A percentile compares a stretch with the other conserved stretches of the same genome.
phyloP scores from a whole-genome alignment of 2,888 invertebrate genomes.

The Plagodis dolabraria region DNA sequence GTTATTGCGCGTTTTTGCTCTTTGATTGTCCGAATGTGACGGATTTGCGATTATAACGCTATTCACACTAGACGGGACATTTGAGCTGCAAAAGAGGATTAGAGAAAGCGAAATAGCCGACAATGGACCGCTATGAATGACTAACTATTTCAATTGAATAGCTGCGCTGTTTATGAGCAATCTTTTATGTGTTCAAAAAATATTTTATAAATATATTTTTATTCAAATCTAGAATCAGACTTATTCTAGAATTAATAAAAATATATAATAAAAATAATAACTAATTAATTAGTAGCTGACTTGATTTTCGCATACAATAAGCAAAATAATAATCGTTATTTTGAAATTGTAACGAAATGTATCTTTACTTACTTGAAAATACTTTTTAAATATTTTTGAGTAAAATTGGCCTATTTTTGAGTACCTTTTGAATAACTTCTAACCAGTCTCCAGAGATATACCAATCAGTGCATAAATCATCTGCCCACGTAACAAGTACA shows the following conservation, averaged over 20 bases:
- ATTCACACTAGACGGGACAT: conserved; percentile 57
- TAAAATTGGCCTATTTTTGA: conserved; percentile 22
- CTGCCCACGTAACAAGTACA: conserved; percentile 66
- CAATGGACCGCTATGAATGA: conserved; percentile 49
- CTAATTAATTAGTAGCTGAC: too few relatives aligned
- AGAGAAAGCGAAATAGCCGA: conserved; percentile 44
- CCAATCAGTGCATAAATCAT: conserved; percentile 61
- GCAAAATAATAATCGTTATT: too few relatives aligned
- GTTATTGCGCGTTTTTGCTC: conserved; percentile 63
- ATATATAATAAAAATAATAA: too few relatives aligned
- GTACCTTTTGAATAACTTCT: conserved; percentile 23
- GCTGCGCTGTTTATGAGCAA: conserved; percentile 35
- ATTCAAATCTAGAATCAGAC: too few relatives aligned
- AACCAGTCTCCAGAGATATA: conserved; percentile 46
- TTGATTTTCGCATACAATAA: too few relatives aligned
- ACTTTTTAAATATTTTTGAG: conserved; percentile 37
- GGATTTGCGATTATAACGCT: conserved; percentile 70
- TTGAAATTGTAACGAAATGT: neutral
- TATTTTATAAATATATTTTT: conserved; percentile 1
- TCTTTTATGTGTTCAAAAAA: conserved; percentile 14
- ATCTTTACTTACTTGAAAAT: conserved; percentile 36
- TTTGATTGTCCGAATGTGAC: conserved; percentile 79
- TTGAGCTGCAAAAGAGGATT: conserved; percentile 66
- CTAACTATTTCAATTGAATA: conserved; percentile 40
- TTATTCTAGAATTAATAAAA: too few relatives aligned